A percentile compares a stretch with the other conserved stretches of the same genome.
These are phyloP conservation scores for Martes martes DNA, from an alignment of 2,113 vertebrate genomes.

Conservation along the genomic window DNA sequence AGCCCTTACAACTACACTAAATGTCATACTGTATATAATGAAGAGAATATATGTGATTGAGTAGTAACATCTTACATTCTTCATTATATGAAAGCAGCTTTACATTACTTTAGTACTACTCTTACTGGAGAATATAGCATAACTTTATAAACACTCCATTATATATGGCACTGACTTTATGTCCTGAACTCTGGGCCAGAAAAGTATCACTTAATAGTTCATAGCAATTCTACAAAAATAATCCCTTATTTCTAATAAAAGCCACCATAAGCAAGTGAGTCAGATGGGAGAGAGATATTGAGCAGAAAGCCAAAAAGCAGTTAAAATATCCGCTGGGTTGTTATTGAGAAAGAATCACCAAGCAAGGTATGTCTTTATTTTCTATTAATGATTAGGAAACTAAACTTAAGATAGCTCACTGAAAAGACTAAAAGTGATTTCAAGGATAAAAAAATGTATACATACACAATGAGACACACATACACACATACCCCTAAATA, in stretches of 20 bases:
- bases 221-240: background rate
- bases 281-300: background rate
- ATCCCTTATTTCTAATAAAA: background rate
- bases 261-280: background rate
- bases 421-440: background rate
- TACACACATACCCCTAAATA: background rate
- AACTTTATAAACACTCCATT: conserved; percentile 31
- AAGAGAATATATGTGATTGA: background rate
- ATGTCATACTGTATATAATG: background rate
- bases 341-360: background rate
- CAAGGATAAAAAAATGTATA: background rate
- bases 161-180: background rate
- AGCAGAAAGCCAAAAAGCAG: background rate
- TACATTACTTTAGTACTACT: background rate
- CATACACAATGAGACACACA: background rate
- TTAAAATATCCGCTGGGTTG: background rate
- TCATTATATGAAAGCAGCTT: background rate
- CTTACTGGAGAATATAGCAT: background rate
- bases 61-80: background rate
- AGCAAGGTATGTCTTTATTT: background rate
- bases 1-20: background rate
- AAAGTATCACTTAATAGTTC: conserved; percentile 13
- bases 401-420: background rate
- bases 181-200: background rate
- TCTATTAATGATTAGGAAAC: background rate